phyloP scores from a whole-genome alignment of 92 coral and sea anemone species.

The Umimayanthus chanpuru region DNA sequence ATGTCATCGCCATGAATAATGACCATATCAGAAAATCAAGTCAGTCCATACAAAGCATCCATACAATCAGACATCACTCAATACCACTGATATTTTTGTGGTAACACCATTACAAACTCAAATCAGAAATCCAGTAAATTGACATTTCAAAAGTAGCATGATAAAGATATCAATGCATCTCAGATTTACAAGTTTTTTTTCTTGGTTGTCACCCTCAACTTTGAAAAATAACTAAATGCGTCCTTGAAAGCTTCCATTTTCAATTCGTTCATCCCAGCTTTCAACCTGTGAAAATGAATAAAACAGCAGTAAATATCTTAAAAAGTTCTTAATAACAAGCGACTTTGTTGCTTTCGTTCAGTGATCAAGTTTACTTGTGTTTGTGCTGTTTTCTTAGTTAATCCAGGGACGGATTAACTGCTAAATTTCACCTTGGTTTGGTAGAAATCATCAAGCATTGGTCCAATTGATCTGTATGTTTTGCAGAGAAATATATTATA shows the following conservation, averaged over 20 bases:
- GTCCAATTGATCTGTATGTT: too few species aligned
- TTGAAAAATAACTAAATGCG: conserved; percentile 50
- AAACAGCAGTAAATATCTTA: neutral
- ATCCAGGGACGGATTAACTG: too few species aligned
- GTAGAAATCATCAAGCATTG: too few species aligned
- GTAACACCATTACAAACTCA: neutral
- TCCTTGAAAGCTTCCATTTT: conserved; percentile 90
- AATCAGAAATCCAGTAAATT: too few species aligned
- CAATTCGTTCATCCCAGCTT: conserved; percentile 86
- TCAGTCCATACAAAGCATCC: neutral
- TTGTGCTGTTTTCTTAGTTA: neutral
- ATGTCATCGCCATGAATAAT: neutral
- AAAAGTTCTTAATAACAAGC: too few species aligned
- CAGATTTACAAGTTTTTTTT: conserved; percentile 5
- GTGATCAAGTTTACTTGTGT: neutral
- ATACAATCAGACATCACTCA: neutral
- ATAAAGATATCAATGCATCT: neutral
- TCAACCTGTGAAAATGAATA: conserved; percentile 66
- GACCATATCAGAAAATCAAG: neutral
- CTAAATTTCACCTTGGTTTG: too few species aligned
- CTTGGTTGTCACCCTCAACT: too few species aligned
- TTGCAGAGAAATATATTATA: too few species aligned
- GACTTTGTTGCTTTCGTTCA: neutral
- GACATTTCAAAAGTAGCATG: neutral
- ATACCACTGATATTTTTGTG: neutral